These are phyloP conservation scores for Stegostoma tigrinum DNA, from an alignment of 2,113 vertebrate species.

Conservation along the genomic window DNA sequence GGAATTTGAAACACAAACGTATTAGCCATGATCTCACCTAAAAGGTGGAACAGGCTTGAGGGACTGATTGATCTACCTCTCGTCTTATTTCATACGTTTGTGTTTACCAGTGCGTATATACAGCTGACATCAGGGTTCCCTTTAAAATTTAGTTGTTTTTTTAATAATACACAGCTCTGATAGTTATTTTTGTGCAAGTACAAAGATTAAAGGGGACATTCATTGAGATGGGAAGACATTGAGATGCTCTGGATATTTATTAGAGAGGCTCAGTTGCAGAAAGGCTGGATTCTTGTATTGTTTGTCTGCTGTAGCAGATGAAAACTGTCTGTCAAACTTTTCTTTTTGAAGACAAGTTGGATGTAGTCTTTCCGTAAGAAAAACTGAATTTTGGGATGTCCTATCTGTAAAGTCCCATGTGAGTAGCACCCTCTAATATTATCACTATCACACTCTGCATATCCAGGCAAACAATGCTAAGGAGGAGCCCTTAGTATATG, in stretches of 20 bases:
- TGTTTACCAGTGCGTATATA: too few relatives aligned
- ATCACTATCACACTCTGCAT: neutral
- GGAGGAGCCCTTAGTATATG: neutral
- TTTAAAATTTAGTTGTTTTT: too few relatives aligned
- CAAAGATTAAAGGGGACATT: neutral
- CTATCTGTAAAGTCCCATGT: neutral
- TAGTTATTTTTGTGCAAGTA: neutral
- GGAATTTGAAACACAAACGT: too few relatives aligned
- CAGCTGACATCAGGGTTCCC: too few relatives aligned
- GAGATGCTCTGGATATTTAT: neutral
- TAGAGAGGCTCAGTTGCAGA: neutral
- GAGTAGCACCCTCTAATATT: neutral
- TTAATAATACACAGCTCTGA: too few relatives aligned
- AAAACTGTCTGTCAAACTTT: neutral
- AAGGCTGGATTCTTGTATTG: too few relatives aligned
- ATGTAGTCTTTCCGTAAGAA: neutral
- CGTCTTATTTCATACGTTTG: too few relatives aligned
- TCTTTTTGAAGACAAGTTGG: neutral
- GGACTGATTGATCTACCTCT: too few relatives aligned
- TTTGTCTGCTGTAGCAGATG: neutral
- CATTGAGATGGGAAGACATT: neutral
- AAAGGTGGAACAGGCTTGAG: too few relatives aligned
- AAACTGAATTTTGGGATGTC: neutral
- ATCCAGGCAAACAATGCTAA: neutral
- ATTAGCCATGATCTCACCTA: too few relatives aligned